These are phyloP conservation scores for Mesitornis unicolor DNA, from an alignment of 2,113 vertebrate species.

Conservation along the genomic window DNA sequence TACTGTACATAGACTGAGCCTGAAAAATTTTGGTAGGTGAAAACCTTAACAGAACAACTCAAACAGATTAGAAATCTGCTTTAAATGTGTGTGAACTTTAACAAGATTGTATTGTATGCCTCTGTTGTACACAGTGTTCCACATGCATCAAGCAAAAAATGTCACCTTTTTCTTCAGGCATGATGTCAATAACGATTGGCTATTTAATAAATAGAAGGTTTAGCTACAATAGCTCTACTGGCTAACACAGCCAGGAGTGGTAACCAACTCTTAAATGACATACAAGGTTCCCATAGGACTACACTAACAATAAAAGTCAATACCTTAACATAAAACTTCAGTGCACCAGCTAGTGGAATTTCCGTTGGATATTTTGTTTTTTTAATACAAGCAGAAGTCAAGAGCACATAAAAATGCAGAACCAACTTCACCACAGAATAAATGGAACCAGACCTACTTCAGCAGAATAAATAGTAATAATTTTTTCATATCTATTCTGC, in stretches of 20 bases:
- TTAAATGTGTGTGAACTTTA: background rate
- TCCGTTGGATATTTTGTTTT: background rate
- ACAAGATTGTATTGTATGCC: background rate
- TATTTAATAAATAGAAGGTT: background rate
- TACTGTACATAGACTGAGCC: background rate
- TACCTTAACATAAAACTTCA: background rate
- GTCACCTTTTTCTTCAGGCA: background rate
- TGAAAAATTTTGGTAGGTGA: background rate
- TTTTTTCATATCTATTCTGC: background rate
- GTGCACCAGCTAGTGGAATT: background rate
- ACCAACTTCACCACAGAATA: background rate
- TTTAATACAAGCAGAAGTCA: background rate
- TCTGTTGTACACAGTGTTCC: background rate
- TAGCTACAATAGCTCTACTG: background rate
- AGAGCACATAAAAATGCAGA: background rate
- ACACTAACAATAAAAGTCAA: background rate
- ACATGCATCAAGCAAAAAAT: fast-evolving
- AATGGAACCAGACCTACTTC: background rate
- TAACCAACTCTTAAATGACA: background rate
- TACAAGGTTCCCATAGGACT: background rate
- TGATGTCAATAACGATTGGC: background rate
- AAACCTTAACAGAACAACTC: background rate
- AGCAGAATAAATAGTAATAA: background rate
- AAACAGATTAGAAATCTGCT: background rate
- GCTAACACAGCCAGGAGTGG: background rate